Conservation (phyloP, 1,140 invertebrate genomes). For the Apis mellifera region Amel_HAv3.1 CM009941.2:7855001-7855500, state of each 20-base stretch:
- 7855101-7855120: background rate
- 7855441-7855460: slow-evolving; percentile 76
- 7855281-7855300: slow-evolving; percentile 51
- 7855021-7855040: too few relatives aligned
- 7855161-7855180: background rate
- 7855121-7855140: background rate
- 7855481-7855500: slow-evolving; percentile 76
- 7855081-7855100: background rate
- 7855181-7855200: slow-evolving; percentile 48
- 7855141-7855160: background rate
- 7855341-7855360: slow-evolving; percentile 43
- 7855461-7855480: slow-evolving; percentile 74
- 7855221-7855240: slow-evolving; percentile 50
- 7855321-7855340: slow-evolving; percentile 47
- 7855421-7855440: slow-evolving; percentile 70
- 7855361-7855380: slow-evolving; percentile 58
- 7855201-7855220: slow-evolving; percentile 52
- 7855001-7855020: too few relatives aligned
- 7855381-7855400: slow-evolving; percentile 41
- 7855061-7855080: too few relatives aligned
- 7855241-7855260: slow-evolving; percentile 58
- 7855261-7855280: slow-evolving; percentile 19
- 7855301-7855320: slow-evolving; percentile 58
- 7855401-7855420: slow-evolving; percentile 79
- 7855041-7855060: too few relatives aligned